phyloP scores from a whole-genome alignment of 1,140 invertebrate genomes.

The Eumaeus atala region DNA sequence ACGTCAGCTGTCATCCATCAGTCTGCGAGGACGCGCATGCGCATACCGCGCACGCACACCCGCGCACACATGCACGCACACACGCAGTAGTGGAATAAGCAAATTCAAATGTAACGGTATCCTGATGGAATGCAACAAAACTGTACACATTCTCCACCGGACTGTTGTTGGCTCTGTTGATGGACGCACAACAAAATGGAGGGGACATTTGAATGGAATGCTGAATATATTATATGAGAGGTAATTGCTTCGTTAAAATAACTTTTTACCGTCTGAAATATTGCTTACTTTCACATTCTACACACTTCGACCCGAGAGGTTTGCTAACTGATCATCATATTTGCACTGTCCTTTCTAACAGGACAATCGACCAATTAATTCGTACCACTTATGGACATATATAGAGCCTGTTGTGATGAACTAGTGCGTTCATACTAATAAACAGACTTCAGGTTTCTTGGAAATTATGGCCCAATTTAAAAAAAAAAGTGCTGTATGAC shows the following conservation, averaged over 20 bases:
- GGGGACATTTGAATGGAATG: constrained; percentile 38
- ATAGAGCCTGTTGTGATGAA: too few relatives aligned
- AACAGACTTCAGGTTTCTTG: too few relatives aligned
- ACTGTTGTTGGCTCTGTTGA: constrained; percentile 19
- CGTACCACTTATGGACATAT: too few relatives aligned
- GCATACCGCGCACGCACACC: constrained; percentile 39
- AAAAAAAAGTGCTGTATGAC: too few relatives aligned
- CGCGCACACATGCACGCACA: constrained; percentile 28
- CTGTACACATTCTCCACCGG: constrained; percentile 43
- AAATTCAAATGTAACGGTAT: constrained; percentile 70
- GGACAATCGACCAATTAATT: too few relatives aligned
- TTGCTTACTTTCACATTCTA: background rate
- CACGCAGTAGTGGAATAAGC: constrained; percentile 24
- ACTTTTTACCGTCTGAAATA: constrained; percentile 3
- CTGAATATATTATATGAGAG: constrained; percentile 10
- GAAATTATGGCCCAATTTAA: too few relatives aligned
- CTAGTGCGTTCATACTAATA: too few relatives aligned
- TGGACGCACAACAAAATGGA: constrained; percentile 25
- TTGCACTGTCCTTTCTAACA: too few relatives aligned
- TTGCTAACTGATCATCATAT: too few relatives aligned
- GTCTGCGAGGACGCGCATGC: constrained; percentile 61
- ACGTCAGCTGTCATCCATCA: constrained; percentile 70
- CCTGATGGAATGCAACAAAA: constrained; percentile 63
- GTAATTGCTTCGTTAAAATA: constrained; percentile 12
- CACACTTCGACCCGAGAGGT: too few relatives aligned